Conservation (phyloP, 2,113 vertebrate genomes). For the Mystacornis crossleyi region DNA sequence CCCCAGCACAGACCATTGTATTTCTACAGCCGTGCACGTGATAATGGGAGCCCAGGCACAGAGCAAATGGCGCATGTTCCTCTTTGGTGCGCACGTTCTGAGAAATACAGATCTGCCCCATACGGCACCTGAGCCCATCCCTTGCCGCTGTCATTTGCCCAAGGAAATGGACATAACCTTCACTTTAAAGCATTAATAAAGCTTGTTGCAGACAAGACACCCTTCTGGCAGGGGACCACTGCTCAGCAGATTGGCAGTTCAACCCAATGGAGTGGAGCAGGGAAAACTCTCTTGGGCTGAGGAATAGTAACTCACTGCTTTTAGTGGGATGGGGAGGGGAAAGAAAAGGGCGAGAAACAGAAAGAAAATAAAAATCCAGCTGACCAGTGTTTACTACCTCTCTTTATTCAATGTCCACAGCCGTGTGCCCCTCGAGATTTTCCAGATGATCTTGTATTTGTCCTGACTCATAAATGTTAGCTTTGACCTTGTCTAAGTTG, state of each 20-base stretch:
- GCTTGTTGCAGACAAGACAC: slow-evolving; percentile 62
- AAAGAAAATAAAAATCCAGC: neutral
- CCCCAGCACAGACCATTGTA: neutral
- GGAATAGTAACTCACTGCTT: neutral
- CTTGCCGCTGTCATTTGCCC: slow-evolving; percentile 73
- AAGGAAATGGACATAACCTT: slow-evolving; percentile 80
- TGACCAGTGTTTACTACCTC: slow-evolving; percentile 24
- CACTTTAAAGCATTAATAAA: slow-evolving; percentile 77
- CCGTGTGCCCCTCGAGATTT: slow-evolving; percentile 62
- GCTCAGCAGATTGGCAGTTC: slow-evolving; percentile 41
- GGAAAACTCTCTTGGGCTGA: slow-evolving; percentile 51
- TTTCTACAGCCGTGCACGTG: neutral
- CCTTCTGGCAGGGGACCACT: slow-evolving; percentile 10
- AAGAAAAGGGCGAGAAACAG: neutral
- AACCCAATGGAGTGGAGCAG: slow-evolving; percentile 56
- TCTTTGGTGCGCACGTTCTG: neutral
- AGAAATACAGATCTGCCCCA: slow-evolving; percentile 50
- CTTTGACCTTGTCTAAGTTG: slow-evolving; percentile 73
- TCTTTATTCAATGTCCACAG: slow-evolving; percentile 38
- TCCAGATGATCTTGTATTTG: slow-evolving; percentile 79
- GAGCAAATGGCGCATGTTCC: neutral
- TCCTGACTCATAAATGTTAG: slow-evolving; percentile 66
- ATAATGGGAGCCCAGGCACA: neutral
- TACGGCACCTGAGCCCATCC: slow-evolving; percentile 78
- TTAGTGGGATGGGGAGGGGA: neutral